A percentile compares a stretch with the other conserved stretches of the same genome.
Evolutionary conservation across 2,113 vertebrate genomes (phyloP).

Genomic region (Chroicocephalus ridibundus): DNA sequence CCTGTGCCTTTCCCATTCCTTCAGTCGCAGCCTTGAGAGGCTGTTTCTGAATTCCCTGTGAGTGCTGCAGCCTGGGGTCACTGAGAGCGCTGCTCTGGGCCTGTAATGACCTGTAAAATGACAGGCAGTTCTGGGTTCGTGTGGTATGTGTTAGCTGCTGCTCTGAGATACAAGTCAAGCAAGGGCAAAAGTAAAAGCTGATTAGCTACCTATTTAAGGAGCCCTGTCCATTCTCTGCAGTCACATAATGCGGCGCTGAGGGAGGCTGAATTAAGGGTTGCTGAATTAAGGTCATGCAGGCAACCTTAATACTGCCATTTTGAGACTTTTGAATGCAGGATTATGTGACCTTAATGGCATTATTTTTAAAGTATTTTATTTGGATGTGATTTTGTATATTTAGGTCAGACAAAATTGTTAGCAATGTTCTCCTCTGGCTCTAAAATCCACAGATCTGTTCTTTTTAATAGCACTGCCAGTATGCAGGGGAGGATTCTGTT

Average conservation of each 20-base stretch:
- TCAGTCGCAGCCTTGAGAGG: not conserved
- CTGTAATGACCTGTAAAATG: not conserved
- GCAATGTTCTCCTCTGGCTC: not conserved
- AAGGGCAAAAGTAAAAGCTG: slow-evolving; percentile 18
- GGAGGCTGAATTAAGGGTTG: slow-evolving; percentile 11
- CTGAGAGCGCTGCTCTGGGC: accelerated
- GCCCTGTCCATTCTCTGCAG: not conserved
- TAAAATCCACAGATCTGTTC: not conserved
- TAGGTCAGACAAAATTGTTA: slow-evolving; percentile 27
- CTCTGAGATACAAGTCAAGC: not conserved
- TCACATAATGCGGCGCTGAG: not conserved
- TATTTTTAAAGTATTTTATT: slow-evolving; percentile 33
- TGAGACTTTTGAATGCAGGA: not conserved
- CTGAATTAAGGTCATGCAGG: slow-evolving; percentile 27
- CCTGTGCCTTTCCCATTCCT: not conserved
- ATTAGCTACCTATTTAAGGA: slow-evolving; percentile 16
- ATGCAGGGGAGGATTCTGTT: not conserved
- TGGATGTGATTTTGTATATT: slow-evolving; percentile 30
- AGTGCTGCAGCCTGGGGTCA: not conserved
- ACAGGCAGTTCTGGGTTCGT: not conserved
- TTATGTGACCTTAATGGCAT: slow-evolving; percentile 3
- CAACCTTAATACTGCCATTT: not conserved
- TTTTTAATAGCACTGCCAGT: not conserved
- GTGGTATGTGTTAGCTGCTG: not conserved
- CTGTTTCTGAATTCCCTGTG: not conserved